A percentile compares a stretch with the other conserved stretches of the same genome.
Evolutionary conservation across 2,113 vertebrate species (phyloP).

Genomic region (Etheostoma cragini): DNA sequence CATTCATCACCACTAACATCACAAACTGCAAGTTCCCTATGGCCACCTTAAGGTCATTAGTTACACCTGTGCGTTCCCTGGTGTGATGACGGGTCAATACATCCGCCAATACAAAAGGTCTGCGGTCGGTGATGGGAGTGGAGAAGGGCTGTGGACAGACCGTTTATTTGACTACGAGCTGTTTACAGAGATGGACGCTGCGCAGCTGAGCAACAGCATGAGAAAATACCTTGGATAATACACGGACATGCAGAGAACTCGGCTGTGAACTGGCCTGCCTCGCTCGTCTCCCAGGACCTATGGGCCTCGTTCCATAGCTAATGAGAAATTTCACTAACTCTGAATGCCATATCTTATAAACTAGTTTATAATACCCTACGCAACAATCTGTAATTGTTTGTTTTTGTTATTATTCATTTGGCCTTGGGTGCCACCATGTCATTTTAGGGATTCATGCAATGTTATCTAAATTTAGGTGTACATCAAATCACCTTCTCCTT

Average conservation of each 20-base stretch:
- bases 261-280: not conserved
- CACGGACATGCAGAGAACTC: slow-evolving; percentile 48
- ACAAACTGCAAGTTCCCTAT: too few species aligned
- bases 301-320: not conserved
- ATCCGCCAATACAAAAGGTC: not conserved
- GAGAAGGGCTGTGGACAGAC: slow-evolving; percentile 34
- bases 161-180: slow-evolving; percentile 73
- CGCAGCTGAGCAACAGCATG: slow-evolving; percentile 65
- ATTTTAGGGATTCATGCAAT: not conserved
- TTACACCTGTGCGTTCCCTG: not conserved
- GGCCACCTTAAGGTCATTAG: not conserved
- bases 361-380: not conserved
- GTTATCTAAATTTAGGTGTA: not conserved
- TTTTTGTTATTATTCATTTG: not conserved
- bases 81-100: not conserved
- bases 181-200: slow-evolving; percentile 69
- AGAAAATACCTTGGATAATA: slow-evolving; percentile 71
- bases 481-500: not conserved
- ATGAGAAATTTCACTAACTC: not conserved
- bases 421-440: too few species aligned
- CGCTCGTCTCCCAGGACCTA: slow-evolving; percentile 36
- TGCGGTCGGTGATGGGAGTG: slow-evolving; percentile 14
- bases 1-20: too few species aligned
- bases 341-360: not conserved
- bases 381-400: not conserved